phyloP scores from a whole-genome alignment of 2,113 vertebrate genomes.

The Chloropsis hardwickii region DNA sequence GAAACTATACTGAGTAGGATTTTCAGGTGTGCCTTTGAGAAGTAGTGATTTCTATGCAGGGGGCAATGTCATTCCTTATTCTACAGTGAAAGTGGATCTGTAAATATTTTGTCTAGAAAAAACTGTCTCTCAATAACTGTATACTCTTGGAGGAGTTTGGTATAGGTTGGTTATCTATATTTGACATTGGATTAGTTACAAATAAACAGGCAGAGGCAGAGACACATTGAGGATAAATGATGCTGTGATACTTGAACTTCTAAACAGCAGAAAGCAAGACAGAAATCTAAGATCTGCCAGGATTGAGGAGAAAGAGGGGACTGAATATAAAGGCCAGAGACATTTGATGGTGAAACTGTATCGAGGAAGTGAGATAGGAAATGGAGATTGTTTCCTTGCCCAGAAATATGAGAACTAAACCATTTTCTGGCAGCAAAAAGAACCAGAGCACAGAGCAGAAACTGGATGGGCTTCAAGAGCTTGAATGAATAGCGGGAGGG shows the following conservation, averaged over 20 bases:
- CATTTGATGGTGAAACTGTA: background rate
- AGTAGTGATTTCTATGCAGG: background rate
- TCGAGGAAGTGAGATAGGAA: conserved; percentile 47
- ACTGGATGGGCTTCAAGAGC: conserved; percentile 59
- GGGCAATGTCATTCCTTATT: background rate
- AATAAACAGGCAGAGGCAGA: background rate
- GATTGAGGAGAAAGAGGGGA: background rate
- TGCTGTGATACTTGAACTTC: background rate
- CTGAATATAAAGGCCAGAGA: background rate
- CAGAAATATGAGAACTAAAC: conserved; percentile 41
- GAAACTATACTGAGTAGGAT: background rate
- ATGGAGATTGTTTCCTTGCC: conserved; percentile 30
- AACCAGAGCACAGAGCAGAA: conserved; percentile 23
- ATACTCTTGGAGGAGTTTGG: background rate
- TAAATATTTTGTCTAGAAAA: background rate
- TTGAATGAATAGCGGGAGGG: conserved; percentile 22
- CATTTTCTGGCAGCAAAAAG: conserved; percentile 46
- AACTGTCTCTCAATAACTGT: background rate
- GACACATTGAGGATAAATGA: background rate
- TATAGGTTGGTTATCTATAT: background rate
- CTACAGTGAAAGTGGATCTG: background rate
- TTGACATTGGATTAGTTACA: background rate
- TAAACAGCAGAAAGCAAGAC: background rate
- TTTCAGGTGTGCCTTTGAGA: background rate
- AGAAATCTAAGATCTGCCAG: background rate